phyloP scores from a whole-genome alignment of 2,113 vertebrate species.

The Nothobranchius furzeri region DNA sequence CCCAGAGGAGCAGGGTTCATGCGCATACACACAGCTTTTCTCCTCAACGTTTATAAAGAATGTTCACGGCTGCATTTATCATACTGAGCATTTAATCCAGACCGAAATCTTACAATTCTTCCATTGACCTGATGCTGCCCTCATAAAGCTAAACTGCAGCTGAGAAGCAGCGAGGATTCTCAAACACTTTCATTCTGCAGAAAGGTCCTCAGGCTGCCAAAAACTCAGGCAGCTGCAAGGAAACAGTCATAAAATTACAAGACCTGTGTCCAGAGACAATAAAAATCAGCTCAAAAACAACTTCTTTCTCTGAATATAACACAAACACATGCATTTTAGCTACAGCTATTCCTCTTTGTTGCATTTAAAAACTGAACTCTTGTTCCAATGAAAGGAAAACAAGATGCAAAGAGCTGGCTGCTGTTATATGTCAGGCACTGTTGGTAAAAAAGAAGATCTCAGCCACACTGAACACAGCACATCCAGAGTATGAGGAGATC shows the following conservation, averaged over 20 bases:
- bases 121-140: conserved; percentile 9
- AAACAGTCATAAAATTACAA: background rate
- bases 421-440: no score
- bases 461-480: no score
- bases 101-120: conserved; percentile 4
- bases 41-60: conserved; percentile 7
- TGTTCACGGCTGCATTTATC: conserved; percentile 17
- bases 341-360: no score
- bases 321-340: background rate
- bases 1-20: conserved; percentile 8
- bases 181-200: background rate
- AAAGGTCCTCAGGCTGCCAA: background rate
- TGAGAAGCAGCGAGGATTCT: background rate
- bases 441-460: no score
- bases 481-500: no score
- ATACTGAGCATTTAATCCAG: conserved; percentile 30
- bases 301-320: no score
- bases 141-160: background rate
- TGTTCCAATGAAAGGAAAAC: no score
- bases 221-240: background rate
- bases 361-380: no score
- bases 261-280: no score
- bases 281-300: background rate
- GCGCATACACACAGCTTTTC: conserved; percentile 23
- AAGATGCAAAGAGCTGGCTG: no score